phyloP scores from a whole-genome alignment of 2,888 invertebrate species.

The Matsumyia berberina region DNA sequence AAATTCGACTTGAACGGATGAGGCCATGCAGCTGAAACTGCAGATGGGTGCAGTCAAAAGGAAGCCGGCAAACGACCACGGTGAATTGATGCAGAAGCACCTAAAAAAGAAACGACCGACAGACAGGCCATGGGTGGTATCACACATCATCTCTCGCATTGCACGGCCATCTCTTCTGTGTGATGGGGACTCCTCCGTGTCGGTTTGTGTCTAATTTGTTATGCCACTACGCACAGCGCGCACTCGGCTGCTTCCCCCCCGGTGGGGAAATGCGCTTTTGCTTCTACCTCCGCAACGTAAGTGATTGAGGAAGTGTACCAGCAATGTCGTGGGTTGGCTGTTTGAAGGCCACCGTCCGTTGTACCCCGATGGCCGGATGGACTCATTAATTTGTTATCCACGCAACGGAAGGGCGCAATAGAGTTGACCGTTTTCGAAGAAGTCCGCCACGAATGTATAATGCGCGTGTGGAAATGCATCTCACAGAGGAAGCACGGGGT shows the following conservation, averaged over 20 bases:
- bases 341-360: slow-evolving; percentile 55
- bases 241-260: slow-evolving; percentile 38
- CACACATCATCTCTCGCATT: slow-evolving; percentile 53
- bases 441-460: neutral
- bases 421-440: slow-evolving; percentile 51
- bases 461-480: slow-evolving; percentile 22
- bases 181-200: slow-evolving; percentile 23
- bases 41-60: slow-evolving; percentile 36
- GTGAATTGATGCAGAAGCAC: neutral
- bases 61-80: slow-evolving; percentile 21
- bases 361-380: slow-evolving; percentile 50
- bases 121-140: slow-evolving; percentile 27
- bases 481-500: neutral
- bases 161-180: slow-evolving; percentile 15
- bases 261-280: slow-evolving; percentile 22
- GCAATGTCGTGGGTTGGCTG: slow-evolving; percentile 44
- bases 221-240: slow-evolving; percentile 60
- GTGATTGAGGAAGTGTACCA: slow-evolving; percentile 50
- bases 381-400: slow-evolving; percentile 73
- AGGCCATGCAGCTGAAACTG: slow-evolving; percentile 20
- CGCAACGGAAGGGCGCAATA: slow-evolving; percentile 66
- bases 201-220: slow-evolving; percentile 60
- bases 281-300: slow-evolving; percentile 11
- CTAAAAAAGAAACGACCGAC: slow-evolving; percentile 29
- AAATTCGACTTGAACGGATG: slow-evolving; percentile 34